phyloP scores from a whole-genome alignment of 2,113 vertebrate species.

The Chaetodon auriga region DNA sequence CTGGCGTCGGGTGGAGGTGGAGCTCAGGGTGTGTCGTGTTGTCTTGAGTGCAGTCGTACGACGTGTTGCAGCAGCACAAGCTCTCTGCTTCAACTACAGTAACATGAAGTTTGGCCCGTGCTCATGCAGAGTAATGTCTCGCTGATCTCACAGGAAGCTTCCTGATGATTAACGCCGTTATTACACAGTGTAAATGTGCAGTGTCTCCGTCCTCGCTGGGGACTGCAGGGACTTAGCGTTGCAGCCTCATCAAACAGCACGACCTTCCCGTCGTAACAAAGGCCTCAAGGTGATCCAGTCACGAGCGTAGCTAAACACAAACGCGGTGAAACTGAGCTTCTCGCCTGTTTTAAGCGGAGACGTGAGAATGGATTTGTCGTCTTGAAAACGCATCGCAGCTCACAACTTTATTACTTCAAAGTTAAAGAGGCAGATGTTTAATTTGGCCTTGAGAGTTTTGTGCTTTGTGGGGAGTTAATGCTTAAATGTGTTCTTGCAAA shows the following conservation, averaged over 20 bases:
- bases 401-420: slow-evolving; percentile 51
- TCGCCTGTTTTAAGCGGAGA: neutral
- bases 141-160: neutral
- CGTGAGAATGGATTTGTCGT: neutral
- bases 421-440: slow-evolving; percentile 58
- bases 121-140: neutral
- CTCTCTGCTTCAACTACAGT: neutral
- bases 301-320: neutral
- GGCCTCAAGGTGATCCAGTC: neutral
- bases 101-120: neutral
- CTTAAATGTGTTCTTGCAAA: slow-evolving; percentile 72
- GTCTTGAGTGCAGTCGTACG: neutral
- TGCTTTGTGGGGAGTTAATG: slow-evolving; percentile 65
- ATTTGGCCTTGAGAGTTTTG: slow-evolving; percentile 67
- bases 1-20: neutral
- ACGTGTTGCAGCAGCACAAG: neutral
- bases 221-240: neutral
- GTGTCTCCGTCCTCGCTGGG: neutral
- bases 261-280: slow-evolving; percentile 29
- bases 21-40: neutral
- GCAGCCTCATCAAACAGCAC: slow-evolving; percentile 4
- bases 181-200: neutral
- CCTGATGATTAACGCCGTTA: slow-evolving; percentile 14
- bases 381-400: slow-evolving; percentile 1
- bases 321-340: neutral